Evolutionary conservation across 2,888 invertebrate genomes (phyloP), one percentile per base, ranked within the genome.

Genomic region (Apodemia zela): DNA sequence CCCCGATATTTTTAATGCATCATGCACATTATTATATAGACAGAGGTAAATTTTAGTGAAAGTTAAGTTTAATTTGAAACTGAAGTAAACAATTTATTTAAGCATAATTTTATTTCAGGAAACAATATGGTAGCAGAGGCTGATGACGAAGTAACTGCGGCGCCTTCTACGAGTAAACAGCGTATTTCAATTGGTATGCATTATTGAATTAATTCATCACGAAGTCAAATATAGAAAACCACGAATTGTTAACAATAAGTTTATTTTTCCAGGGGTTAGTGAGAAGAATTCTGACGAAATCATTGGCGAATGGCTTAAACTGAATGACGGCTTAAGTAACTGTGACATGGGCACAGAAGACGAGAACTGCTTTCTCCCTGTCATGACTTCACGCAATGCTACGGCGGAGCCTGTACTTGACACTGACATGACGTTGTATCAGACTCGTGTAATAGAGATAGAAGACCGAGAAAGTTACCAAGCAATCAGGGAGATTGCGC

Each of bases 401-500:
- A 38, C 38, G 38, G 38, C 4, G 38, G 38, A 38, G 38, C 5
- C 38, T 38, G 38, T 13, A 1, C 38, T 38, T 38, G 5, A 38
- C 5, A 38, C 38, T 38, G 3, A 38, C 38, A 38, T 38, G 38
- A 38, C 38, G 38, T 38, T 38, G 38, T 38, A 38, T 2, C 3
- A 15, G 45, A 11, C 13, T 45, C 15, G 15, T 45, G 13, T 45
- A 45, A 2, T 45, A 45, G 45, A 45, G 45, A 7, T n/a, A 45
- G 45, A 45, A 45, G 45, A 45, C 15, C 45, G 15, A 45, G 15
- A 11, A 45, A 45, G n/a, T 10, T 8, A 45, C 45, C 45, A 45
- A 45, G 45, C 45, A 15, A 45, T 45, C 45, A 45, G 45, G 15
- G 45, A 45, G 45, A 45, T 45, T 45, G 45, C 45, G n/a, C 45